Conservation (phyloP, 2,113 vertebrate species). For the Strigops habroptila region DNA sequence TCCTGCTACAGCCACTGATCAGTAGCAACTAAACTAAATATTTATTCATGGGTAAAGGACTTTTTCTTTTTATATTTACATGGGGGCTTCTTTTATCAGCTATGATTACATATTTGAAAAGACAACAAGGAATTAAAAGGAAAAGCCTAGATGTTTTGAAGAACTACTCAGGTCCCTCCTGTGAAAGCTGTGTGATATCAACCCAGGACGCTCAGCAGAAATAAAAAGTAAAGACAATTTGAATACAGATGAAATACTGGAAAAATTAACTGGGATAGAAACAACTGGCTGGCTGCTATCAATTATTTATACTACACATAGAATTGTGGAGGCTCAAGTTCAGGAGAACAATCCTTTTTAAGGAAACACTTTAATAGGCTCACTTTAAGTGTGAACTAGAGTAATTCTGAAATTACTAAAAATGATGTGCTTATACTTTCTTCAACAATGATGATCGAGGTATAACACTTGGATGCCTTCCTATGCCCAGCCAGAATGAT, state of each 20-base stretch:
- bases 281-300: neutral
- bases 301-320: neutral
- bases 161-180: neutral
- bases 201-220: neutral
- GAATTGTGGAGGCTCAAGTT: neutral
- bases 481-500: neutral
- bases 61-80: neutral
- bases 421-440: neutral
- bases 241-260: neutral
- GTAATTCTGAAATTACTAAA: neutral
- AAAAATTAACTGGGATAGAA: neutral
- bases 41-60: neutral
- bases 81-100: neutral
- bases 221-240: neutral
- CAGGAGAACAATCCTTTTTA: neutral
- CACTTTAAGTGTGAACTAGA: neutral
- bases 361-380: neutral
- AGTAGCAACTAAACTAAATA: neutral
- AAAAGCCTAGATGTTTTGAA: neutral
- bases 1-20: neutral
- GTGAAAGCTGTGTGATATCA: neutral
- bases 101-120: neutral
- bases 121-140: neutral
- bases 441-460: neutral
- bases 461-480: neutral